A percentile compares a stretch with the other conserved stretches of the same genome.
Conservation (phyloP, 2,113 vertebrate species). For the Microtus montanus region DNA sequence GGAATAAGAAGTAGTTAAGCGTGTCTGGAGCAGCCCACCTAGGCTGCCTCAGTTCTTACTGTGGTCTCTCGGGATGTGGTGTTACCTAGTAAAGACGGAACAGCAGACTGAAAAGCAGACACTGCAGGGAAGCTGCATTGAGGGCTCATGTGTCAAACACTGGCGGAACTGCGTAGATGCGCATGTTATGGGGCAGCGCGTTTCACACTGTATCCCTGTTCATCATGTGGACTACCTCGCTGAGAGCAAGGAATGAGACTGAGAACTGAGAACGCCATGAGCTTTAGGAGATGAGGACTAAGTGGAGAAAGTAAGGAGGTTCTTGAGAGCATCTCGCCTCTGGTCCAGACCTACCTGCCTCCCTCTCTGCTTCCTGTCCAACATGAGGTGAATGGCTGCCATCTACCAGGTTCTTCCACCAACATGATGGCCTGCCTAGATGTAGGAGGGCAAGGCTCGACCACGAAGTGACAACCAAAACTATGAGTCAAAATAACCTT, state of each 20-base stretch:
- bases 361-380: background rate
- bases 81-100: background rate
- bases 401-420: background rate
- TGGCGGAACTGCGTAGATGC: fast-evolving
- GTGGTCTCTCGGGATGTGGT: background rate
- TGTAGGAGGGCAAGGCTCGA: background rate
- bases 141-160: fast-evolving
- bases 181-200: fast-evolving
- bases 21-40: background rate
- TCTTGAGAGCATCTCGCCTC: background rate
- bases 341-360: background rate
- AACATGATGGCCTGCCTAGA: no score
- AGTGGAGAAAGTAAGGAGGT: background rate
- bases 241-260: background rate
- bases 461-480: background rate
- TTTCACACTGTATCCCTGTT: background rate
- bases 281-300: background rate
- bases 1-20: background rate
- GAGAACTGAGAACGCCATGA: background rate
- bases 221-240: background rate
- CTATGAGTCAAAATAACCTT: background rate
- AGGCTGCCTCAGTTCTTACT: background rate
- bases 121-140: background rate
- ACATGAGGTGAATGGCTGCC: background rate
- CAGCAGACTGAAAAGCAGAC: background rate